Evolutionary conservation across 2,113 vertebrate genomes (phyloP).

Genomic region (Pseudorhombus dupliciocellatus): DNA sequence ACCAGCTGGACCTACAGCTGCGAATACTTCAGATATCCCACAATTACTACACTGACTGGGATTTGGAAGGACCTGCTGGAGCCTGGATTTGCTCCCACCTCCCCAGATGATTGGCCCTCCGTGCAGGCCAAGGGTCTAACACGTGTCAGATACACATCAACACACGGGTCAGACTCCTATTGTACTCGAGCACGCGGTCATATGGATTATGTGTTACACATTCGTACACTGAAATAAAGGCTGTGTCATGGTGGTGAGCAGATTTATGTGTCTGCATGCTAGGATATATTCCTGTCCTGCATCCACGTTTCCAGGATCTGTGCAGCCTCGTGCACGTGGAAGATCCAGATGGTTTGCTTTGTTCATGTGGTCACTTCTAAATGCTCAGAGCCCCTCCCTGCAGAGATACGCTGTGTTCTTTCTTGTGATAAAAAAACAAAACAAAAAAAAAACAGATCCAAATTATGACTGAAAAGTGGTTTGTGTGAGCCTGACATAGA

Average conservation of each 20-base stretch:
- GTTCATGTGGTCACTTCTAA: constrained; percentile 17
- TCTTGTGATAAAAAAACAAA: constrained; percentile 19
- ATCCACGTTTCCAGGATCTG: constrained; percentile 35
- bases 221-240: constrained; percentile 14
- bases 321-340: constrained; percentile 4
- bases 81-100: constrained; percentile 51
- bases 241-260: constrained; percentile 22
- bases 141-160: constrained; percentile 56
- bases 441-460: constrained; percentile 11
- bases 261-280: constrained; percentile 42
- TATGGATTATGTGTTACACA: constrained; percentile 25
- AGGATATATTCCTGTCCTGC: constrained; percentile 12
- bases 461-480: background rate
- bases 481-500: constrained; percentile 22
- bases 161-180: constrained; percentile 17
- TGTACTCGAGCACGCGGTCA: constrained; percentile 8
- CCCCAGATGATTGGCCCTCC: constrained; percentile 53
- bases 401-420: constrained; percentile 8
- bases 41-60: constrained; percentile 55
- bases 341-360: constrained; percentile 45
- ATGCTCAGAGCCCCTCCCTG: constrained; percentile 4
- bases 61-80: constrained; percentile 53
- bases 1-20: constrained; percentile 69
- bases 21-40: constrained; percentile 64
- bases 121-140: constrained; percentile 35